Evolutionary conservation across 2,113 vertebrate species (phyloP).

Genomic region (Spilogale gracilis): DNA sequence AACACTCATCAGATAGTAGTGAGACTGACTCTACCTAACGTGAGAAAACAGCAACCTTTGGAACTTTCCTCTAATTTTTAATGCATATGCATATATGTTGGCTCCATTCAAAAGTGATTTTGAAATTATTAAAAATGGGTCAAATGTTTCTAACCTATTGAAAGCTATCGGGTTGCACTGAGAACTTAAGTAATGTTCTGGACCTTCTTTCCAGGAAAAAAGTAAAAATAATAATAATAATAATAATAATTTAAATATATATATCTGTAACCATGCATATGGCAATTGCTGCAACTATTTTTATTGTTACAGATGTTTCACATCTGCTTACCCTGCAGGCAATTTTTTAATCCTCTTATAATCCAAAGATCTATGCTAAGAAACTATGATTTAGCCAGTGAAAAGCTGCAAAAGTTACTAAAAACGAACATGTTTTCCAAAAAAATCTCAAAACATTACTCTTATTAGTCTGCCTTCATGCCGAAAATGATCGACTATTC

Average conservation of each 20-base stretch:
- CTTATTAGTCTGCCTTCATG: not conserved
- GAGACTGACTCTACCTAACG: not conserved
- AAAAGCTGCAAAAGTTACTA: not conserved
- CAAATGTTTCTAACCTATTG: not conserved
- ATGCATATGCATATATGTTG: not conserved
- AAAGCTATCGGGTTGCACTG: not conserved
- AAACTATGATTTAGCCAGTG: not conserved
- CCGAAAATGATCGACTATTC: not conserved
- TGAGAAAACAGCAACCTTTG: not conserved
- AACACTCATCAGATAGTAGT: not conserved
- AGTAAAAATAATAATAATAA: not conserved
- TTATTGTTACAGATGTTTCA: not conserved
- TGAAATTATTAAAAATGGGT: slow-evolving; percentile 11
- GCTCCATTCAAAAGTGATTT: not conserved
- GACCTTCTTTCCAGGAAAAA: not conserved
- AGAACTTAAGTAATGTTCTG: slow-evolving; percentile 4
- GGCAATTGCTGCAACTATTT: not conserved
- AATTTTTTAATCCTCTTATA: not conserved
- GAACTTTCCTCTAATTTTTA: not conserved
- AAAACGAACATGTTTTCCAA: not conserved
- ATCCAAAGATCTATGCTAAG: not conserved
- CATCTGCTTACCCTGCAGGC: not conserved
- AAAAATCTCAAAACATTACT: not conserved
- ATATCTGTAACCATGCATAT: too few relatives aligned
- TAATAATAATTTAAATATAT: not conserved